These are phyloP conservation scores for Cheilosia pagana DNA, from an alignment of 2,888 invertebrate species.

Conservation along the genomic window DNA sequence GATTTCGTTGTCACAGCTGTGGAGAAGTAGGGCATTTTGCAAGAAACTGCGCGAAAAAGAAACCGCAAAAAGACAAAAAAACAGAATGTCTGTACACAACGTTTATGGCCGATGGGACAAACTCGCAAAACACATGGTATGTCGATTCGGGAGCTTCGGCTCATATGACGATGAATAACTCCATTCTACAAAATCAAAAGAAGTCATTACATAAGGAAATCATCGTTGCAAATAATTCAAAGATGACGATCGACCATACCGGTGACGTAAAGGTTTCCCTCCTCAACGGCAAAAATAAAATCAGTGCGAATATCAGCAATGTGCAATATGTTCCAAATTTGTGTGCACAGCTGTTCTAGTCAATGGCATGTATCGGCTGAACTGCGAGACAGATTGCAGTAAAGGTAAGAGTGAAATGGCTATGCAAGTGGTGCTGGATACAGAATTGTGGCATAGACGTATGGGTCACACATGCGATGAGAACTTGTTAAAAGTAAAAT, in stretches of 20 bases:
- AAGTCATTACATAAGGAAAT: conserved; percentile 8
- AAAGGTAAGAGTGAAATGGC: not conserved
- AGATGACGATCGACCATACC: conserved; percentile 4
- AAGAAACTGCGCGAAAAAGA: conserved; percentile 12
- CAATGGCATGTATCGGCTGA: no score
- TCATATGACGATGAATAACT: conserved; percentile 16
- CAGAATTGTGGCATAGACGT: conserved; percentile 75
- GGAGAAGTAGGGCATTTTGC: not conserved
- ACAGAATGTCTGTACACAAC: conserved; percentile 19
- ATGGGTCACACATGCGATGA: conserved; percentile 74
- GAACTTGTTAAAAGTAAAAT: conserved; percentile 44
- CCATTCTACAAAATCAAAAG: not conserved
- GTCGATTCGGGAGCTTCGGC: conserved; percentile 18
- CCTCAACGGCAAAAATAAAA: not conserved
- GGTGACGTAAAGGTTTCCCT: conserved; percentile 9
- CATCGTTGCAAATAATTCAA: conserved; percentile 13
- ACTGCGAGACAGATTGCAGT: no score
- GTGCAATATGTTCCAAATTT: conserved; percentile 15
- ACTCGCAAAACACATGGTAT: conserved; percentile 14
- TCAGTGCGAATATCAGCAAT: conserved; percentile 16
- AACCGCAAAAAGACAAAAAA: conserved; percentile 1
- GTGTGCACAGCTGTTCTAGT: no score
- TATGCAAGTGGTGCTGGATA: conserved; percentile 6
- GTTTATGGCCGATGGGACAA: conserved; percentile 10
- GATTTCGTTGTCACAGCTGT: conserved; percentile 37